phyloP scores from a whole-genome alignment of 2,888 invertebrate species.

The Epirrita christyi region DNA sequence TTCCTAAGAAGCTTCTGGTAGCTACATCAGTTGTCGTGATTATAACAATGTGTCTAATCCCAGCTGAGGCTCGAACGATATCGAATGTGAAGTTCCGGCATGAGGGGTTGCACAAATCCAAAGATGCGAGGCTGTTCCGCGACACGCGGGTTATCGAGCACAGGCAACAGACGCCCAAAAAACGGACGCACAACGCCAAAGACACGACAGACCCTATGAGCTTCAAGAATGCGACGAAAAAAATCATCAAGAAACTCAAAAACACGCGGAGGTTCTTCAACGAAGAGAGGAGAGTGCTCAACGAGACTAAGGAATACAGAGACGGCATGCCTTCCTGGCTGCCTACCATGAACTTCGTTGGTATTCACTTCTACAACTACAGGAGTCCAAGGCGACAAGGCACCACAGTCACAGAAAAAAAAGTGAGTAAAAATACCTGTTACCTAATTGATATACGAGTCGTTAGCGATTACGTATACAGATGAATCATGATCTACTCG shows the following conservation, averaged over 20 bases:
- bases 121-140: slow-evolving; percentile 48
- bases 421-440: slow-evolving; percentile 57
- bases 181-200: slow-evolving; percentile 60
- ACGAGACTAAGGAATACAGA: slow-evolving; percentile 65
- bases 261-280: slow-evolving; percentile 68
- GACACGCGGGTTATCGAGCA: slow-evolving; percentile 45
- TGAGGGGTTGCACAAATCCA: slow-evolving; percentile 57
- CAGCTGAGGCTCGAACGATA: slow-evolving; percentile 64
- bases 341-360: slow-evolving; percentile 74
- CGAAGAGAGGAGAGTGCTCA: slow-evolving; percentile 60
- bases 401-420: slow-evolving; percentile 62
- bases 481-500: slow-evolving; percentile 39
- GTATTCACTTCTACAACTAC: slow-evolving; percentile 69
- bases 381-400: slow-evolving; percentile 52
- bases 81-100: slow-evolving; percentile 64
- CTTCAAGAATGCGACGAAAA: slow-evolving; percentile 64
- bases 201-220: slow-evolving; percentile 50
- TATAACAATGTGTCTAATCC: slow-evolving; percentile 73
- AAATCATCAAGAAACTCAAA: slow-evolving; percentile 67
- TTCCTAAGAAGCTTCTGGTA: slow-evolving; percentile 82
- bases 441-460: slow-evolving; percentile 28
- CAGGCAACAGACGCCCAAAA: slow-evolving; percentile 47
- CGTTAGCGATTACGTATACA: slow-evolving; percentile 33
- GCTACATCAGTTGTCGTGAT: slow-evolving; percentile 75
- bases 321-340: slow-evolving; percentile 74